Percentiles rank a stretch among this genome's conserved stretches.
phyloP scores from a whole-genome alignment of 30 jellyfish, hydroid and myxozoan species.

The Aurelia aurita complex sp. Pacific region DNA sequence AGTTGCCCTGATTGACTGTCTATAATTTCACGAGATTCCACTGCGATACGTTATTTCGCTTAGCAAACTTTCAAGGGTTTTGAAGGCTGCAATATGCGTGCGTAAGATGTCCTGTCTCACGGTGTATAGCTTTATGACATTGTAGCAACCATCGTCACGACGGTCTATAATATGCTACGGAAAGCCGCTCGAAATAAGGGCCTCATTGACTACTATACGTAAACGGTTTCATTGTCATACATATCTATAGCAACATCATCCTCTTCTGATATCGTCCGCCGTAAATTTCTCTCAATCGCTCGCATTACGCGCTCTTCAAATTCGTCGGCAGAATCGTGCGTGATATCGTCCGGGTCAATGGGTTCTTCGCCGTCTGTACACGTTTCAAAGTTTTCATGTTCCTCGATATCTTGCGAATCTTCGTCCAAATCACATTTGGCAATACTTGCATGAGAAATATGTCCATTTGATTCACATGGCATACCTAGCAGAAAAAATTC shows the following conservation, averaged over 20 bases:
- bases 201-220: slow-evolving; percentile 32
- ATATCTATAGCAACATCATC: slow-evolving; percentile 57
- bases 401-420: slow-evolving; percentile 2
- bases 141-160: too few species aligned
- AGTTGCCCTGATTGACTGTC: too few species aligned
- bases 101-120: too few species aligned
- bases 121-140: too few species aligned
- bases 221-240: slow-evolving; percentile 62
- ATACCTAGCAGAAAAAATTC: not conserved
- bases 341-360: slow-evolving; percentile 6
- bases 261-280: slow-evolving; percentile 63
- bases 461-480: slow-evolving; percentile 32
- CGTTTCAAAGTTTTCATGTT: slow-evolving; percentile 2
- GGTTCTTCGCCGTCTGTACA: slow-evolving; percentile 19
- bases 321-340: slow-evolving; percentile 59
- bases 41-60: too few species aligned
- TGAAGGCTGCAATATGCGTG: too few species aligned
- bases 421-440: slow-evolving; percentile 8
- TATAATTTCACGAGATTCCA: too few species aligned
- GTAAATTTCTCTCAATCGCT: slow-evolving; percentile 55
- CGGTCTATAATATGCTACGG: too few species aligned
- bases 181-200: too few species aligned
- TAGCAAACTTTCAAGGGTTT: too few species aligned
- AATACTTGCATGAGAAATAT: slow-evolving; percentile 23
- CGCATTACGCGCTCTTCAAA: slow-evolving; percentile 72